Evolutionary conservation across 2,888 invertebrate genomes (phyloP).

Genomic region (Leucoma salicis): DNA sequence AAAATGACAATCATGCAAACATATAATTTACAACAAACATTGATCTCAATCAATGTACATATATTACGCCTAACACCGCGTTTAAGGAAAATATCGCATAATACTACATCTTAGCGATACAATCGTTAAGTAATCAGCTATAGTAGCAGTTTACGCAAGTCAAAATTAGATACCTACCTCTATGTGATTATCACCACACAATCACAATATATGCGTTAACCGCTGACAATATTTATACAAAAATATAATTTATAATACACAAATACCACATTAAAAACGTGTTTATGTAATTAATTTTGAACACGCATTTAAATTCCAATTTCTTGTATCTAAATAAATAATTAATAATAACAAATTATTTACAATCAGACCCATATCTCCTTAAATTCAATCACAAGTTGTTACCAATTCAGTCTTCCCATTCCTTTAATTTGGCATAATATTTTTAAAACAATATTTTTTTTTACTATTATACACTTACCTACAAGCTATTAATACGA

Average conservation of each 20-base stretch:
- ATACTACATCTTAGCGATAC: no score
- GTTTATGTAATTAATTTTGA: constrained; percentile 56
- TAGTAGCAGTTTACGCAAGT: constrained; percentile 28
- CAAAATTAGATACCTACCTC: constrained; percentile 35
- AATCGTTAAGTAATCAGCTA: constrained; percentile 35
- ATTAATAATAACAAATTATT: constrained; percentile 45
- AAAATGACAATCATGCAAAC: constrained; percentile 17
- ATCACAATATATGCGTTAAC: constrained; percentile 45
- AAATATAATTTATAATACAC: constrained; percentile 69
- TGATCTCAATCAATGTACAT: constrained; percentile 1
- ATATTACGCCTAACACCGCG: background rate
- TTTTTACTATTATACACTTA: constrained; percentile 29
- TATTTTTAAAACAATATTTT: constrained; percentile 15
- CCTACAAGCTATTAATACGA: constrained; percentile 25
- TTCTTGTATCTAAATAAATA: constrained; percentile 46
- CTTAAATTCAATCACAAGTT: constrained; percentile 67
- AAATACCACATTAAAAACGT: constrained; percentile 46
- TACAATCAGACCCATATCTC: constrained; percentile 60
- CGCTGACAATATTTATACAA: constrained; percentile 74
- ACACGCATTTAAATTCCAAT: constrained; percentile 59
- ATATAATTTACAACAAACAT: constrained; percentile 26
- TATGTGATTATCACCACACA: constrained; percentile 44
- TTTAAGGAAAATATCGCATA: constrained; percentile 6
- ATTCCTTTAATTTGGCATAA: constrained; percentile 45
- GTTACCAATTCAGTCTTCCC: constrained; percentile 75